Evolutionary conservation across 2,888 invertebrate species (phyloP), one percentile per base, ranked within the genome.

Genomic region (Acronicta aceris): DNA sequence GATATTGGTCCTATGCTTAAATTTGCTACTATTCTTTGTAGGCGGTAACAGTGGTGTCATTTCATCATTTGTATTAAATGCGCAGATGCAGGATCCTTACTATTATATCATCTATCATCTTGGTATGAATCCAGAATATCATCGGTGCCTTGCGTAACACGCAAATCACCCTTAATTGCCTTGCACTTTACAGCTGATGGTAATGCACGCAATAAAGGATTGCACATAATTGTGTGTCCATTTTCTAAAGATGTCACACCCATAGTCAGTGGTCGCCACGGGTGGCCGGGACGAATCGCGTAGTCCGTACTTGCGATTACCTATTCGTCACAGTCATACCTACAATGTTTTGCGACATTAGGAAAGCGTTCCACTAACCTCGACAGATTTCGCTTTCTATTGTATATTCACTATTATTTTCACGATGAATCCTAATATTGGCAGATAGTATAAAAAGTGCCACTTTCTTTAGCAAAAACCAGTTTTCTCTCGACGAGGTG

Each of bases 321-420:
- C 74, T 69, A 84, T 90, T 89, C 73, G 89, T 78, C 81, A 84
- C 86, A 84, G 83, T 78, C 71, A 73, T 74, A 78, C 21, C 21
- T 21, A 21, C 74, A 70, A 62, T 69, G 70, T 76, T 74, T 80
- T 84, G 82, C 82, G 78, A 84, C 77, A 80, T 79, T 79, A 84
- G 73, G 82, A 85, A 84, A 86, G 77, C 82, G 89, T 82, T 86
- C 88, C 79, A 88, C 87, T 89, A 76, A 89, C 88, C 88, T 83
- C 80, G 47, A 74, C 65, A 47, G 59, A 79, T 84, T 89, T 88
- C 86, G 78, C 88, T 91, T 91, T 90, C 89, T 83, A 84, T 84
- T 80, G 79, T 47, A 71, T 65, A 72, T 74, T 41, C 53, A 61
- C 59, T 50, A 69, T 64, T 59, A 63, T 71, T 74, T 71, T 30